These are phyloP conservation scores for Amphipoea oculea DNA, from an alignment of 2,888 invertebrate species.

Conservation along the genomic window DNA sequence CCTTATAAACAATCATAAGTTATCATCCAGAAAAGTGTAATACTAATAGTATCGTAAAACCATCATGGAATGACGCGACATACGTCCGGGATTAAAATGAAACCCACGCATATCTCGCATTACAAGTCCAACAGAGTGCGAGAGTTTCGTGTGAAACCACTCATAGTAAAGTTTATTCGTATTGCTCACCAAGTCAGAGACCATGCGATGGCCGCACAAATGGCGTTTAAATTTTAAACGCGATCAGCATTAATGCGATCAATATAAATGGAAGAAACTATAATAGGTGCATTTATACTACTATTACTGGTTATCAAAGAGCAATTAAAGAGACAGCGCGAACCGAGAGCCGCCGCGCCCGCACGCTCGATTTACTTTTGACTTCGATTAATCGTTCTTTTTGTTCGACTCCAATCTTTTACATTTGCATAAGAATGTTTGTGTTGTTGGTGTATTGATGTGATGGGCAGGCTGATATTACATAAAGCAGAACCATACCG, in stretches of 20 bases:
- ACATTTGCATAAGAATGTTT: conserved; percentile 86
- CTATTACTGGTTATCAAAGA: conserved; percentile 85
- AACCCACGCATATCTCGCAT: conserved; percentile 79
- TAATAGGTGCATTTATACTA: conserved; percentile 84
- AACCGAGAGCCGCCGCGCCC: conserved; percentile 78
- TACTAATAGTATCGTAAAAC: conserved; percentile 69
- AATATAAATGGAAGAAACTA: conserved; percentile 79
- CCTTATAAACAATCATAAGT: not conserved
- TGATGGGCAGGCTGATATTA: conserved; percentile 51
- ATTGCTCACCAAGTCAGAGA: conserved; percentile 64
- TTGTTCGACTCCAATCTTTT: conserved; percentile 82
- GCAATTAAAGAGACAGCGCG: conserved; percentile 85
- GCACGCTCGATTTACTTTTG: conserved; percentile 85
- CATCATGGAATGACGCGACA: conserved; percentile 73
- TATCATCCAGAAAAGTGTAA: conserved; percentile 8
- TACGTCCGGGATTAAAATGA: conserved; percentile 76
- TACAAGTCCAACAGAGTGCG: conserved; percentile 71
- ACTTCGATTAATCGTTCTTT: conserved; percentile 86
- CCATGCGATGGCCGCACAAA: conserved; percentile 69
- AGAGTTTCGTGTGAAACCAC: conserved; percentile 72
- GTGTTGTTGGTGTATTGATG: conserved; percentile 67
- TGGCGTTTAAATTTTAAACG: conserved; percentile 75
- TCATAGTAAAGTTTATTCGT: conserved; percentile 74
- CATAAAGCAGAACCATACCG: conserved; percentile 20
- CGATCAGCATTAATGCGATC: conserved; percentile 77